A percentile compares a stretch with the other conserved stretches of the same genome.
phyloP scores from a whole-genome alignment of 2,113 vertebrate species.

The Pteronura brasiliensis region DNA sequence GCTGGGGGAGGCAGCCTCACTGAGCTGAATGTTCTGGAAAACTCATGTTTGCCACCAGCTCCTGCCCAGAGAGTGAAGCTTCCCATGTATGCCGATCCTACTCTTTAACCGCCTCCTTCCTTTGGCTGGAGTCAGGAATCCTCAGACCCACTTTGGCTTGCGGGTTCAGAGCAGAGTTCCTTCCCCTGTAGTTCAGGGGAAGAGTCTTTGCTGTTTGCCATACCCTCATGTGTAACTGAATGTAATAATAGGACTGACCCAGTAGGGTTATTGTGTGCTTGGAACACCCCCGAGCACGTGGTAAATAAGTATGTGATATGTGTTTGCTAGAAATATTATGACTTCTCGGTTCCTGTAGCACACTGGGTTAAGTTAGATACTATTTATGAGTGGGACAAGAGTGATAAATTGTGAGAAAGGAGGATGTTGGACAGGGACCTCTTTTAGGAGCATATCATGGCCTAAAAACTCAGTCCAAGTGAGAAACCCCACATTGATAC shows the following conservation, averaged over 20 bases:
- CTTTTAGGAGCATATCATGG: not conserved
- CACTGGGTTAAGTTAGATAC: not conserved
- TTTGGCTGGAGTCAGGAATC: not conserved
- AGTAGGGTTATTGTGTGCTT: not conserved
- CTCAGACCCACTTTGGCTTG: not conserved
- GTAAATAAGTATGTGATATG: not conserved
- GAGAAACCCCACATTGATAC: not conserved
- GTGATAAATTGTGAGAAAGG: not conserved
- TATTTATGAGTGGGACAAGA: not conserved
- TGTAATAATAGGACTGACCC: not conserved
- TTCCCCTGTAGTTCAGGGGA: not conserved
- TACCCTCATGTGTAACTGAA: not conserved
- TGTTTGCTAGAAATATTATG: not conserved
- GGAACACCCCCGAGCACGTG: not conserved
- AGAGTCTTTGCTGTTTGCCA: not conserved
- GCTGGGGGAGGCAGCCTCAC: not conserved
- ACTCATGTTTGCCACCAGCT: not conserved
- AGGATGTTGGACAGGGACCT: not conserved
- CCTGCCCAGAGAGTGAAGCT: not conserved
- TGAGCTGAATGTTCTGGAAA: not conserved
- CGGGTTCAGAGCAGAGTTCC: not conserved
- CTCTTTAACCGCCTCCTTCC: not conserved
- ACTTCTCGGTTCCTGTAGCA: not conserved
- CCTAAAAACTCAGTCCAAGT: not conserved
- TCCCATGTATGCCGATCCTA: not conserved